Conservation (phyloP, 2,113 vertebrate genomes). For the Sakesphorus luctuosus region DNA sequence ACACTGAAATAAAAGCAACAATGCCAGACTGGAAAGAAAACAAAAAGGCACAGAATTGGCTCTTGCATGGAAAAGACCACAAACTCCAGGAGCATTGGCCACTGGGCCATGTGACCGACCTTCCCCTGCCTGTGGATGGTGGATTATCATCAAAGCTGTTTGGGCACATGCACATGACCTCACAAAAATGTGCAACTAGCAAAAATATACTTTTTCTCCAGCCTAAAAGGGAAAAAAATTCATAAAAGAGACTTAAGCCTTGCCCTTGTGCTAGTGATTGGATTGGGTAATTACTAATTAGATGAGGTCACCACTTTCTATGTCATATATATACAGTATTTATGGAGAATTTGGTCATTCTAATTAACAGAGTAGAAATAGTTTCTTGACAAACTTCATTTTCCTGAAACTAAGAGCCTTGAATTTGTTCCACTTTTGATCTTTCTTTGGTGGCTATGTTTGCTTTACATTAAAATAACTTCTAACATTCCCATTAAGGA, state of each 20-base stretch:
- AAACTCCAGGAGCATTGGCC: neutral
- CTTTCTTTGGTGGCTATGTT: constrained; percentile 60
- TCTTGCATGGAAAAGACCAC: neutral
- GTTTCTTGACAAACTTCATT: constrained; percentile 56
- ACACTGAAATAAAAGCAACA: neutral
- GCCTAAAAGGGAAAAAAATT: neutral
- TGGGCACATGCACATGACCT: neutral
- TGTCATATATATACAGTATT: constrained; percentile 15
- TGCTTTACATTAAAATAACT: constrained; percentile 73
- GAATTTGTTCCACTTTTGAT: constrained; percentile 63
- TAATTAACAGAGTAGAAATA: constrained; percentile 37
- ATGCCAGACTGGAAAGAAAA: constrained; percentile 1
- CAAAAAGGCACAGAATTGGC: neutral
- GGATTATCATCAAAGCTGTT: constrained; percentile 17
- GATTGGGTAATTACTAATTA: constrained; percentile 60
- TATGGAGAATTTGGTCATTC: constrained; percentile 44
- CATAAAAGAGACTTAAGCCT: neutral
- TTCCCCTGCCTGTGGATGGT: neutral
- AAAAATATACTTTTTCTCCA: neutral
- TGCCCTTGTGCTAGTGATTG: constrained; percentile 15
- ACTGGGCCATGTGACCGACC: neutral
- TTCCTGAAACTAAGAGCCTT: constrained; percentile 52
- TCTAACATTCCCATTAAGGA: constrained; percentile 68
- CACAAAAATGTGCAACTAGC: neutral
- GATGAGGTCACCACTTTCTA: constrained; percentile 51